These are phyloP conservation scores for Cuculus canorus DNA, from an alignment of 2,797 vertebrate species.

Conservation along the genomic window DNA sequence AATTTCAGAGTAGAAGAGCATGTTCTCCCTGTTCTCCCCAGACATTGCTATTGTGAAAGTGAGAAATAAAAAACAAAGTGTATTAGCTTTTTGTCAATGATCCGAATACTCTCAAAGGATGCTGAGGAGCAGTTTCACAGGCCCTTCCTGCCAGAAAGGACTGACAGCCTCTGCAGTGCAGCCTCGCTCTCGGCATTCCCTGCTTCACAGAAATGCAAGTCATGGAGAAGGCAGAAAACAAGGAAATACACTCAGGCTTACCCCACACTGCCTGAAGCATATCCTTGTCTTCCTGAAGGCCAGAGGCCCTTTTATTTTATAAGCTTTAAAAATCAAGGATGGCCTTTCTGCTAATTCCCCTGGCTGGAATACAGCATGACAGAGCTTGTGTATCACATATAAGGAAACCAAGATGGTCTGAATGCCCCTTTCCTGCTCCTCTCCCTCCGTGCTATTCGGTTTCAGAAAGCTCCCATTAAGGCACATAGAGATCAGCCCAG, in stretches of 20 bases:
- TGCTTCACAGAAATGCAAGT: neutral
- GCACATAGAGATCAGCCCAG: neutral
- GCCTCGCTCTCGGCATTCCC: neutral
- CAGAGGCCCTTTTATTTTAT: neutral
- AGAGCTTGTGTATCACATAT: neutral
- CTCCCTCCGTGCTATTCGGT: neutral
- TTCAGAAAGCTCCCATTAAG: neutral
- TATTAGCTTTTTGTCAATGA: conserved; percentile 1
- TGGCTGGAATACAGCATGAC: neutral
- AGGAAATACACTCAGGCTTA: neutral
- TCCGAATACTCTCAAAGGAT: neutral
- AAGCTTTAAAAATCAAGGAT: neutral
- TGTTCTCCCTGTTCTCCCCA: conserved; percentile 85
- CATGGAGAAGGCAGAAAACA: neutral
- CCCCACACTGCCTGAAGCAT: neutral
- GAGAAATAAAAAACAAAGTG: neutral
- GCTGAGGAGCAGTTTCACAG: neutral
- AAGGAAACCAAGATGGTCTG: neutral
- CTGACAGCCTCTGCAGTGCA: neutral
- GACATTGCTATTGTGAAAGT: conserved; percentile 78
- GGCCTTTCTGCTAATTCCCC: neutral
- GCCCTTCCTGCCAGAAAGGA: neutral
- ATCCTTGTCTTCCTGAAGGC: neutral
- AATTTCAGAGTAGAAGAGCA: conserved; percentile 84
- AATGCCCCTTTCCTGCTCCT: neutral